Conservation (phyloP, 2,113 vertebrate genomes). For the Chunga burmeisteri region DNA sequence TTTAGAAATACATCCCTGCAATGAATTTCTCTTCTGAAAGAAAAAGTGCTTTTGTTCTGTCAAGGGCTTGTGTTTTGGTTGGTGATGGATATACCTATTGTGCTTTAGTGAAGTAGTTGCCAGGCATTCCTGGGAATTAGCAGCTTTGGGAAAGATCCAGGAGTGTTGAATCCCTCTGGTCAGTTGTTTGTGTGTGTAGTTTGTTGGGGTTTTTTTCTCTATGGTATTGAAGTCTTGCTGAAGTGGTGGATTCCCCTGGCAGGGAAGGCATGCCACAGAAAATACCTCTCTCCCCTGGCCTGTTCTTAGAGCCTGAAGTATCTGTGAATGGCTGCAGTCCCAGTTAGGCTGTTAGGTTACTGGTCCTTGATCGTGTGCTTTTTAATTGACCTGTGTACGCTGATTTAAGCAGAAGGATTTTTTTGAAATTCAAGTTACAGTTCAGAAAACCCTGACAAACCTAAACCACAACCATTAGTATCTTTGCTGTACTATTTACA, state of each 20-base stretch:
- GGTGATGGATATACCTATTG: background rate
- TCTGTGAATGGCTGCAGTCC: background rate
- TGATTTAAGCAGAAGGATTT: background rate
- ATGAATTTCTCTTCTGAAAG: background rate
- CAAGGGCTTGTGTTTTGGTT: background rate
- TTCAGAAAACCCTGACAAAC: background rate
- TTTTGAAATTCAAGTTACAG: background rate
- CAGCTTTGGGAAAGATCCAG: background rate
- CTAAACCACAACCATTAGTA: background rate
- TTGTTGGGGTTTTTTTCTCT: background rate
- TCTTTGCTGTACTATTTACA: background rate
- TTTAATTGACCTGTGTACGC: background rate
- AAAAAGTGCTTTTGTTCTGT: background rate
- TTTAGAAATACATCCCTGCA: background rate
- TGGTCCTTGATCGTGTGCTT: background rate
- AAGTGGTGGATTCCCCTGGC: background rate
- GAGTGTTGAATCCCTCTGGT: background rate
- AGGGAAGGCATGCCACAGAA: background rate
- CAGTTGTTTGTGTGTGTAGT: too few species aligned
- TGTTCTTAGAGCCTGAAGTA: background rate
- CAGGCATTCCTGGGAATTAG: background rate
- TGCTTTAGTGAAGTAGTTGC: background rate
- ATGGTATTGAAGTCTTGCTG: background rate
- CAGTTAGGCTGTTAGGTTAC: background rate
- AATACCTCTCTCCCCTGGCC: background rate